Evolutionary conservation across 1,140 invertebrate species (phyloP).

Genomic region (Thaumetopoea pityocampa): DNA sequence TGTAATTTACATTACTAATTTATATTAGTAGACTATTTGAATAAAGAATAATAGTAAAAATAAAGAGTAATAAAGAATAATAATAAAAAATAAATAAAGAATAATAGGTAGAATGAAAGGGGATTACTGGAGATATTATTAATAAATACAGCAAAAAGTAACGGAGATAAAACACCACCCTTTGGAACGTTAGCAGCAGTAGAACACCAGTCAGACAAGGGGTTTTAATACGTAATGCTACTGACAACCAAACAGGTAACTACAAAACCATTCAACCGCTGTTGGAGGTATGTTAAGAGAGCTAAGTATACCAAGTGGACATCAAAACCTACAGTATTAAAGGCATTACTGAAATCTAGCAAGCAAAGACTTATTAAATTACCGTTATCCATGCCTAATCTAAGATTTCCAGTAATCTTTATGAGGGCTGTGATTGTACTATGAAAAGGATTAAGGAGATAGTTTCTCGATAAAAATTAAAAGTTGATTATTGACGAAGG

Average conservation of each 20-base stretch:
- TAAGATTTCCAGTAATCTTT: neutral
- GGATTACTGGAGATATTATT: slow-evolving; percentile 5
- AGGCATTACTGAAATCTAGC: too few species aligned
- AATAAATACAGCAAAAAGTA: too few species aligned
- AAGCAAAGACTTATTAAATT: neutral
- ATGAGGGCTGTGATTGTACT: slow-evolving; percentile 1
- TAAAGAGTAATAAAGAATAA: too few species aligned
- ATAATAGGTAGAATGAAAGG: neutral
- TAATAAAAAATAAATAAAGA: too few species aligned
- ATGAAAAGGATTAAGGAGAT: too few species aligned
- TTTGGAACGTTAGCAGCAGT: slow-evolving; percentile 7
- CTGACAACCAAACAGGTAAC: slow-evolving; percentile 2
- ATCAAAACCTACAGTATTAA: too few species aligned
- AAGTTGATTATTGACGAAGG: too few species aligned
- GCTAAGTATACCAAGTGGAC: neutral
- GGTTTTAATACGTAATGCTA: slow-evolving; percentile 5
- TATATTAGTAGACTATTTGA: too few species aligned
- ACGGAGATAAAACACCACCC: slow-evolving; percentile 12
- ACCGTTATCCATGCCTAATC: slow-evolving; percentile 1
- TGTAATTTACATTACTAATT: too few species aligned
- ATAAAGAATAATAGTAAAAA: too few species aligned
- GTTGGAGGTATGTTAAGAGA: slow-evolving; percentile 2
- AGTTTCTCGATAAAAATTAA: neutral
- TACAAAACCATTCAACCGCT: slow-evolving; percentile 6
- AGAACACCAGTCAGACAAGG: slow-evolving; percentile 2